Conservation (phyloP, 2,113 vertebrate species). For the Ageneiosus marmoratus region DNA sequence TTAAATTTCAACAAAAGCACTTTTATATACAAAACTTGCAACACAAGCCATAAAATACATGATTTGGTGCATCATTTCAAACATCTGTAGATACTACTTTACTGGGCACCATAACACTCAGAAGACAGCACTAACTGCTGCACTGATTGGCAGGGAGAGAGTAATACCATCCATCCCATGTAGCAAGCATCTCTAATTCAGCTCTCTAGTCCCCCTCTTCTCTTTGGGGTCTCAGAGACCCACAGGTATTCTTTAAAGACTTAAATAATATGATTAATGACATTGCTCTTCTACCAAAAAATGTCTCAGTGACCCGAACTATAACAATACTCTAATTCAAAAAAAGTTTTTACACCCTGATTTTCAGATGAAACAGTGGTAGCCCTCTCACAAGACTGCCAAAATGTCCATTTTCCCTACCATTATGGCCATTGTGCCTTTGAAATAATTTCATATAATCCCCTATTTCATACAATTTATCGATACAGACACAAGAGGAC, state of each 20-base stretch:
- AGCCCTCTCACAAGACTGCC: not conserved
- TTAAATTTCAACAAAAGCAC: not conserved
- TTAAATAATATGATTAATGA: not conserved
- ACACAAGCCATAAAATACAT: not conserved
- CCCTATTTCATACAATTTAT: not conserved
- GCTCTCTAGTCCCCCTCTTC: not conserved
- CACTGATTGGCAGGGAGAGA: not conserved
- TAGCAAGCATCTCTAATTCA: not conserved
- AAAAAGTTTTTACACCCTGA: not conserved
- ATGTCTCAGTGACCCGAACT: not conserved
- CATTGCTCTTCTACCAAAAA: too few relatives aligned
- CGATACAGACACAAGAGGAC: not conserved
- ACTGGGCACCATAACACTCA: not conserved
- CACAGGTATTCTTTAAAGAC: not conserved
- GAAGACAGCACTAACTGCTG: not conserved
- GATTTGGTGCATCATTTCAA: not conserved
- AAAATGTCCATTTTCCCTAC: not conserved
- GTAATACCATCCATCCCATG: not conserved
- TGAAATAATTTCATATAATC: not conserved
- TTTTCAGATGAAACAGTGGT: not conserved
- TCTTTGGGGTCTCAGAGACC: not conserved
- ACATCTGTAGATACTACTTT: not conserved
- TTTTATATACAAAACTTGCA: not conserved
- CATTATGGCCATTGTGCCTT: not conserved
- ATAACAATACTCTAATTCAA: not conserved